Evolutionary conservation across 1,140 invertebrate genomes (phyloP), one percentile per base, ranked within the genome.

Genomic region (Mactra quadrangularis): DNA sequence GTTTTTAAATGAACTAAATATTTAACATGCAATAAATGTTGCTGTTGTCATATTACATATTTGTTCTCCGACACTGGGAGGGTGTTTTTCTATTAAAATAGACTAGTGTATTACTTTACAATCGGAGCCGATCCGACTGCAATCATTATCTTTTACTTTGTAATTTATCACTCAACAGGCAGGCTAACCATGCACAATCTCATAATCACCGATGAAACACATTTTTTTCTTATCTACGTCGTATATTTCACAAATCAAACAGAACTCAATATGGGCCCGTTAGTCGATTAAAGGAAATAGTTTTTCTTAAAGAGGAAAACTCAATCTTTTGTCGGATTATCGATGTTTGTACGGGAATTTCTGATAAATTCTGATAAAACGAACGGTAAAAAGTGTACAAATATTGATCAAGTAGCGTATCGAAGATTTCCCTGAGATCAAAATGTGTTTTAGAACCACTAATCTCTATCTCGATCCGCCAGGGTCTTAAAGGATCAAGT

Each of bases 401-500:
- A 78, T 68, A 78, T 78, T 78, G 76, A 78, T 78, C 76, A 35
- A 68, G 64, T 64, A 29, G 52, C 45, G 76, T 78, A 78, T 68
- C 50, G 38, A 38, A 68, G 76, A 41, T 78, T 78, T 53, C 29
- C 47, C 17, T 47, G 57, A 68, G 76, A 68, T 66, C 64, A 55
- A 78, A 78, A 78, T 68, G 62, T 53, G 76, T 78, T 78, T 78
- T 78, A 68, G 76, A 57, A 55, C 38, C 57, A 47, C 22, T 68
- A 78, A 78, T 78, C 76, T 78, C 45, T 27, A n/a, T 25, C 38
- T 35, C 35, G 45, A 68, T 78, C 76, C 76, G 31, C 31, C 19
- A 41, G 13, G 47, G 76, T 53, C 45, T 78, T 66, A 68, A 68
- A 68, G 76, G 76, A 66, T 78, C 45, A 68, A 22, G 35, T 6